Conservation (phyloP, 2,113 vertebrate species). For the Lipotes vexillifer region DNA sequence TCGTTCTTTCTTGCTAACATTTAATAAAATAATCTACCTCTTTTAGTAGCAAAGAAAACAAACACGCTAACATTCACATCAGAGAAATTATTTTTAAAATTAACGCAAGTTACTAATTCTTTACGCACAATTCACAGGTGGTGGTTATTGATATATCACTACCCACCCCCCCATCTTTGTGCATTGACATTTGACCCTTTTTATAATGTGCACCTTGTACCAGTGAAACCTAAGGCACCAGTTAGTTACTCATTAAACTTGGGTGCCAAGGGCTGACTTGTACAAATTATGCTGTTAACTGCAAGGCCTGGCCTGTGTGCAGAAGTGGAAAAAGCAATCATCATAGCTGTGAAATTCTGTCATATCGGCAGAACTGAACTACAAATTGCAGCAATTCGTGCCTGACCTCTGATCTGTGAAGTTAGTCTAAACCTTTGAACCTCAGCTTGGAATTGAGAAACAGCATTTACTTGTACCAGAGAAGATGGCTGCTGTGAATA, state of each 20-base stretch:
- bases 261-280: conserved; percentile 82
- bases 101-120: not conserved
- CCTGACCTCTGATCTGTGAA: conserved; percentile 82
- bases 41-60: conserved; percentile 4
- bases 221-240: conserved; percentile 75
- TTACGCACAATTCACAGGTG: not conserved
- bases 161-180: conserved; percentile 15
- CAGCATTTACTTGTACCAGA: conserved; percentile 61
- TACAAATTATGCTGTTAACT: conserved; percentile 79
- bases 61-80: not conserved
- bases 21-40: not conserved
- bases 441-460: conserved; percentile 74
- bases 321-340: conserved; percentile 66
- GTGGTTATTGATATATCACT: not conserved
- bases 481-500: conserved; percentile 57
- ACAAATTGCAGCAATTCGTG: conserved; percentile 79
- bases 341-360: conserved; percentile 82
- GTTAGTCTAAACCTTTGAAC: conserved; percentile 80
- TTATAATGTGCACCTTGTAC: conserved; percentile 83
- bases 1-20: not conserved
- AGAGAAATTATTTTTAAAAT: not conserved
- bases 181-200: conserved; percentile 80
- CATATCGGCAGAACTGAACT: conserved; percentile 80
- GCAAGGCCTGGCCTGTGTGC: conserved; percentile 43
- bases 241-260: conserved; percentile 87